These are phyloP conservation scores for Trissolcus basalis DNA, from an alignment of 1,140 invertebrate genomes.

Conservation along the genomic window DNA sequence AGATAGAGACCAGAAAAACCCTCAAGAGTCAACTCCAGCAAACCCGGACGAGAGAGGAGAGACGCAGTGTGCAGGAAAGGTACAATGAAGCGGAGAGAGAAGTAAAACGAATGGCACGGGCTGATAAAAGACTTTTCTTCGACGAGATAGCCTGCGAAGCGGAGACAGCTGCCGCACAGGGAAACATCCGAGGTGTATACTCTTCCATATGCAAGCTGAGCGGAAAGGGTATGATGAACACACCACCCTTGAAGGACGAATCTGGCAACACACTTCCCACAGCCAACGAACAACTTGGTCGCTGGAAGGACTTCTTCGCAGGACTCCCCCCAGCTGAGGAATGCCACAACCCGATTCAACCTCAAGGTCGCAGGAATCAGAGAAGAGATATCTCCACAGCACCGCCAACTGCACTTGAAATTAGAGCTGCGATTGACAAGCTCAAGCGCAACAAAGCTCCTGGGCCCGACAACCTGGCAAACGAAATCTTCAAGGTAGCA, in stretches of 20 bases:
- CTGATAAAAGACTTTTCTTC: slow-evolving; percentile 13
- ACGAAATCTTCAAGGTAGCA: slow-evolving; percentile 1
- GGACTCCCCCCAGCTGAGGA: not conserved
- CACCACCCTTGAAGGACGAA: slow-evolving; percentile 16
- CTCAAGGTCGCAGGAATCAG: not conserved
- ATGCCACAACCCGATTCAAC: not conserved
- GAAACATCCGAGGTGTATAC: slow-evolving; percentile 28
- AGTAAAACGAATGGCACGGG: slow-evolving; percentile 20
- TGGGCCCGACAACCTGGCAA: slow-evolving; percentile 5
- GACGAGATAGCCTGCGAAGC: slow-evolving; percentile 20
- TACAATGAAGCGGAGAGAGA: slow-evolving; percentile 12
- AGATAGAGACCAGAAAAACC: slow-evolving; percentile 24
- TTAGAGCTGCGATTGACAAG: not conserved
- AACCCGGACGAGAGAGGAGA: slow-evolving; percentile 11
- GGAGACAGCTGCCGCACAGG: slow-evolving; percentile 8
- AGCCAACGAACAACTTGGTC: not conserved
- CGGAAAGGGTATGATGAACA: slow-evolving; percentile 13
- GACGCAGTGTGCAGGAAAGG: slow-evolving; percentile 2
- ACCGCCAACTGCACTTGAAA: not conserved
- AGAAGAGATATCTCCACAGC: slow-evolving; percentile 6
- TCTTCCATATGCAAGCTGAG: slow-evolving; percentile 22
- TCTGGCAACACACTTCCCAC: not conserved
- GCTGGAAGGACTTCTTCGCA: slow-evolving; percentile 8
- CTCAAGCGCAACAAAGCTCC: slow-evolving; percentile 10
- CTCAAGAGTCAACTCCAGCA: slow-evolving; percentile 10